These are phyloP conservation scores for Phacellophora camtschatica DNA, from an alignment of 30 jellyfish, hydroid and myxozoan genomes.

Conservation along the genomic window DNA sequence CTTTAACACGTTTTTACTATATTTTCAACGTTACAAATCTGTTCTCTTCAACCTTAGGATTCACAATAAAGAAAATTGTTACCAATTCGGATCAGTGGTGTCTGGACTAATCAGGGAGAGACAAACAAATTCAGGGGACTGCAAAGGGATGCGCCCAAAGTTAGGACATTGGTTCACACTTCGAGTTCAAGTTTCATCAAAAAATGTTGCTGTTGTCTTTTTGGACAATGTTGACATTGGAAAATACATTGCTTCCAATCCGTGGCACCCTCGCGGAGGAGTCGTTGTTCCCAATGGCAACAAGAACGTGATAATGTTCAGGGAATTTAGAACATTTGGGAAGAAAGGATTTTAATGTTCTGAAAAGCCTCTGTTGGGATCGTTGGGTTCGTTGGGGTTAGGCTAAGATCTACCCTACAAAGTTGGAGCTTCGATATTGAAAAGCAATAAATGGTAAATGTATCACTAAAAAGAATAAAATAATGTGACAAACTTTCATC, in stretches of 20 bases:
- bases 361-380: background rate
- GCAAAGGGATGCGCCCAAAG: constrained; percentile 32
- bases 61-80: constrained; percentile 44
- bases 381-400: background rate
- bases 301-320: constrained; percentile 67
- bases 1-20: no score
- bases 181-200: constrained; percentile 42
- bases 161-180: constrained; percentile 37
- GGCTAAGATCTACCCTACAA: no score
- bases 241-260: constrained; percentile 21
- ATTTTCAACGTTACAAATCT: no score
- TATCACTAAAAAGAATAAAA: no score
- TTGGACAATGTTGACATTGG: constrained; percentile 36
- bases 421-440: no score
- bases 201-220: constrained; percentile 30
- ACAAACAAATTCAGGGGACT: constrained; percentile 17
- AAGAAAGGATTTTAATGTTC: background rate
- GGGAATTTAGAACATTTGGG: constrained; percentile 45
- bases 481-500: no score
- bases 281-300: constrained; percentile 75
- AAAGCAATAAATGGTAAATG: no score
- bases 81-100: constrained; percentile 67
- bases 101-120: constrained; percentile 61
- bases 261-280: constrained; percentile 77
- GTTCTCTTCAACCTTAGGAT: no score